Base-by-base conservation (phyloP, 2,888 invertebrate genomes). In the Xestia sexstrigata region DNA sequence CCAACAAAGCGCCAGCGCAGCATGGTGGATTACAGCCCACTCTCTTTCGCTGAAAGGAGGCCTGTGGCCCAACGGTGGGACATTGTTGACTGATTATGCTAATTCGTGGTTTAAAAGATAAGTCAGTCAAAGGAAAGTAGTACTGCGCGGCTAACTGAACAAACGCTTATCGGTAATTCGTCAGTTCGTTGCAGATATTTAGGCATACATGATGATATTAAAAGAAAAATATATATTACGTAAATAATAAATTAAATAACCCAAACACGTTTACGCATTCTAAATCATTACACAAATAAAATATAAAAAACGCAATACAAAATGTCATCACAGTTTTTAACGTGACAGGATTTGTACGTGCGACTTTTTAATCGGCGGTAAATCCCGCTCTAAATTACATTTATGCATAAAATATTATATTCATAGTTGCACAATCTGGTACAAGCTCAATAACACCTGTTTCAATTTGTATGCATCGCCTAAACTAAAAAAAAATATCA, bases 381-480 rank as follows among this genome's bases (percentile, higher is more conserved):
- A 58, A 69, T 63, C 76, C 52, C 35, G 82, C 23, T 76, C 55
- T 75, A 81, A 82, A 79, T 79, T 49, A 79, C 82, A 75, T 63
- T 58, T 49, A 79, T 81, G 23, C 8, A 69, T 76, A 81, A 79
- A 75, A 75, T 76, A 81, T 49, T 3, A 81, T 65, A 75, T 69
- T 69, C 68, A 69, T 74, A 65, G 55, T 63, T 52, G 35, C 63
- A 68, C 75, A 39, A n/a, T 62, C 67, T 55, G 67, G 30, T 42
- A 26, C 55, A 68, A 58, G 20, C 76, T 76, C 47, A 65, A 76
- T 81, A 49, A 42, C 76, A 79, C 15, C 68, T 69, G 68, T 81
- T 75, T 55, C 68, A 63, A 58, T 81, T n/a, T 47, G 20, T 52
- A 39, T 30, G 47, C 9, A 6, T 26, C 11, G n/a, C n/a, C 11